These are phyloP conservation scores for Acrobasis suavella DNA, from an alignment of 2,888 invertebrate species.

Conservation along the genomic window DNA sequence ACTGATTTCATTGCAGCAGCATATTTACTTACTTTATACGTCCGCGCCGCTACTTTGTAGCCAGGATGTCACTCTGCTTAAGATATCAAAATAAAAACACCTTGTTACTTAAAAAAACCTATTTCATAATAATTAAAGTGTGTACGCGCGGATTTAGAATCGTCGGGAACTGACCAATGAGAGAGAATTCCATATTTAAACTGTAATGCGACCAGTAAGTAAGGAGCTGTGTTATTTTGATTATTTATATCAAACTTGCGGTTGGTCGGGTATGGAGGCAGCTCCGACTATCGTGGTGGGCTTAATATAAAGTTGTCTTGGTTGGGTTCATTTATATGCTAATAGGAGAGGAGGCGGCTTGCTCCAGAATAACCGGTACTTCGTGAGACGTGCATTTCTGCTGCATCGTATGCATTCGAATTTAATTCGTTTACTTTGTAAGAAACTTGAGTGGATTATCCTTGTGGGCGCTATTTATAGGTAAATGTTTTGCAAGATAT, in stretches of 20 bases:
- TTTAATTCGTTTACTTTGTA: conserved; percentile 38
- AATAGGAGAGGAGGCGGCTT: conserved; percentile 68
- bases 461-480: conserved; percentile 4
- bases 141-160: conserved; percentile 45
- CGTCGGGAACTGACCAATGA: conserved; percentile 50
- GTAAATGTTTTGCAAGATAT: background rate
- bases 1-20: conserved; percentile 62
- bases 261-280: conserved; percentile 33
- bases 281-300: conserved; percentile 51
- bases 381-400: conserved; percentile 32
- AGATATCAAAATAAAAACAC: conserved; percentile 58
- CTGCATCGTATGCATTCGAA: conserved; percentile 36
- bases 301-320: conserved; percentile 74
- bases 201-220: conserved; percentile 48
- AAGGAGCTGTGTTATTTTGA: conserved; percentile 45
- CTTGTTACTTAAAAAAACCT: conserved; percentile 50
- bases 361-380: conserved; percentile 63
- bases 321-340: conserved; percentile 78
- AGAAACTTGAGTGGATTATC: conserved; percentile 25
- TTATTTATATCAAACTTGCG: conserved; percentile 27
- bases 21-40: conserved; percentile 53
- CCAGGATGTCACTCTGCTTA: conserved; percentile 54
- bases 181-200: conserved; percentile 58
- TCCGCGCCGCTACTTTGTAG: conserved; percentile 56
- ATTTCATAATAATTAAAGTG: conserved; percentile 60